Evolutionary conservation across 2,888 invertebrate genomes (phyloP), one percentile per base, ranked within the genome.

Genomic region (Eupithecia abbreviata): DNA sequence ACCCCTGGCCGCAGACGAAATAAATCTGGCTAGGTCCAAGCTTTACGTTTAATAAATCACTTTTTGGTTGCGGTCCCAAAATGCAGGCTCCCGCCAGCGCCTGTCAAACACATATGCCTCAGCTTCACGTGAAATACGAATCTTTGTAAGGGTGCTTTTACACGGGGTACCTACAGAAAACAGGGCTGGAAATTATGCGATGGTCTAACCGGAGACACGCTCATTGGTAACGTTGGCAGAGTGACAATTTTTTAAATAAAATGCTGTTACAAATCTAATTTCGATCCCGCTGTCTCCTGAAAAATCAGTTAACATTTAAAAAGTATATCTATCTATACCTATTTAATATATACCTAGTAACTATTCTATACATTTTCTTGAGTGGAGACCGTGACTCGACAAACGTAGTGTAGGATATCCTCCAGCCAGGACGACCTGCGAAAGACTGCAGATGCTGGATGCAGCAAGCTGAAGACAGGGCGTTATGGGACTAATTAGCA

Each of bases 41-140:
- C 71, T 49, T 70, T 76, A 70, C 68, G 71, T 71, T 69, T 58
- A 49, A 75, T 75, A 77, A 75, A 77, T 75, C 73, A 75, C 73
- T 69, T 79, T 79, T 78, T 78, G 78, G 78, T 78, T 76, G 78
- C 74, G 78, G 78, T 76, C 72, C 68, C 78, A 73, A 75, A 77
- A 73, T 73, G 75, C 78, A 78, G 72, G 73, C 30, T 30, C 30
- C 0, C 30, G 30, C 73, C 13, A 71, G 43, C 69, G 65, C 51
- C 78, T 58, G 78, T 78, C 78, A 78, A 67, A 74, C 30, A 42
- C 78, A 78, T 62, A 74, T 76, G 76, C 72, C 42, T 70, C 77
- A 71, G 78, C 67, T 55, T 76, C 18, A 70, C 72, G 66, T 70
- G 71, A 72, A 55, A 74, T 74, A 73, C 69, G 73, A 73, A 49